Conservation (phyloP, 2,113 vertebrate species). For the Vulpes ferrilata region DNA sequence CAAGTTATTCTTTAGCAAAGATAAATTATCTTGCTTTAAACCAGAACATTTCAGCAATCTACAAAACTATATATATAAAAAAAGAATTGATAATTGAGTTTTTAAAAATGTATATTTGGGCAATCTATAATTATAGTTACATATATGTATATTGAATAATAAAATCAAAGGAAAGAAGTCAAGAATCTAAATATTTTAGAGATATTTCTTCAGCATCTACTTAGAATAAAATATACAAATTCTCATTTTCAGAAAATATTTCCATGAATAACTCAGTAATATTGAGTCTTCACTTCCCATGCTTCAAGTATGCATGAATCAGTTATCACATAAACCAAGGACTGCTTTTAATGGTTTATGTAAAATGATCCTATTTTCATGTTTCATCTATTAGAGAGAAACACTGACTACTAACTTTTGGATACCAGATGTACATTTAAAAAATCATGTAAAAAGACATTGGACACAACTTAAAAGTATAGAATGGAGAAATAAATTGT, state of each 20-base stretch:
- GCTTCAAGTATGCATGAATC: neutral
- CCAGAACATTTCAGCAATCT: neutral
- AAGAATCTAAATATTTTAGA: neutral
- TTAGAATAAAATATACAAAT: neutral
- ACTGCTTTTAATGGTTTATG: neutral
- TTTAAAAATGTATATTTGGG: neutral
- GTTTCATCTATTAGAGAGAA: neutral
- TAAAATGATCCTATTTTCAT: conserved; percentile 5
- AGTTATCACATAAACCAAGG: neutral
- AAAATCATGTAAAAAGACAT: neutral
- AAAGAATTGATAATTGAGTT: neutral
- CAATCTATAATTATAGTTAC: neutral
- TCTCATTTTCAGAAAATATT: neutral
- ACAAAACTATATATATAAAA: neutral
- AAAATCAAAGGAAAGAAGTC: neutral
- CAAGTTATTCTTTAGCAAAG: neutral
- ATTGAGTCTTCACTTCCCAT: neutral
- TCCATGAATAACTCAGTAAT: neutral
- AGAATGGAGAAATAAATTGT: neutral
- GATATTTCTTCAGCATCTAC: neutral
- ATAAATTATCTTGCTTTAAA: neutral
- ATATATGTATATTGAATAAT: neutral
- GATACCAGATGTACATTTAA: neutral
- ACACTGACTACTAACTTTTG: neutral
- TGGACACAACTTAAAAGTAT: neutral